Conservation (phyloP, 2,888 invertebrate genomes). For the Sinodicranocentrus sp. region DNA sequence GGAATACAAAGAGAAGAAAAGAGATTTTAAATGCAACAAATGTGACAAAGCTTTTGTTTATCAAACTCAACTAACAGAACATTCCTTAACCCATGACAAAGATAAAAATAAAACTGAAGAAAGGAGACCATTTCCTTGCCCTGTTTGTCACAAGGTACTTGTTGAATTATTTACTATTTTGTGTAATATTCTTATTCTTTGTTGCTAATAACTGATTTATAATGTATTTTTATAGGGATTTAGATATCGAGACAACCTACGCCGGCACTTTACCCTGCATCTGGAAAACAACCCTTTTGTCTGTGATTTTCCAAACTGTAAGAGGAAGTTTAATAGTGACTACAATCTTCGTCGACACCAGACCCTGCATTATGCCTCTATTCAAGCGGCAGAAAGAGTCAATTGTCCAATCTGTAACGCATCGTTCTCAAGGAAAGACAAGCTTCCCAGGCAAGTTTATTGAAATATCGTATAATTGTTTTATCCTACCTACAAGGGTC, state of each 20-base stretch:
- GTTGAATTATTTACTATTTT: too few species aligned
- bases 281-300: constrained; percentile 58
- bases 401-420: constrained; percentile 30
- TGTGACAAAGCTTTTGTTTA: not conserved
- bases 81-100: not conserved
- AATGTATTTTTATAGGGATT: constrained; percentile 19
- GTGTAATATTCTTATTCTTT: too few species aligned
- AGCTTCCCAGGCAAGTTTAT: constrained; percentile 10
- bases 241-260: constrained; percentile 29
- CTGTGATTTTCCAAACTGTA: constrained; percentile 50
- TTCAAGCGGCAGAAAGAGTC: not conserved
- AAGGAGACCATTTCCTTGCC: constrained; percentile 26
- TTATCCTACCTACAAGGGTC: too few species aligned
- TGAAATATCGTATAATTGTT: too few species aligned
- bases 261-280: constrained; percentile 53
- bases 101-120: not conserved
- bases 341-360: constrained; percentile 54
- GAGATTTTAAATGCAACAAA: constrained; percentile 36
- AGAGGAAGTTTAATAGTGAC: constrained; percentile 35
- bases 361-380: constrained; percentile 12
- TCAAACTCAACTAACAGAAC: not conserved
- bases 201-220: not conserved
- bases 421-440: constrained; percentile 25
- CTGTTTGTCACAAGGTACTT: constrained; percentile 16
- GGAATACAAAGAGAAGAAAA: not conserved